Percentiles rank a stretch among this genome's conserved stretches.
phyloP scores from a whole-genome alignment of 2,113 vertebrate genomes.

The Nettapus auritus region DNA sequence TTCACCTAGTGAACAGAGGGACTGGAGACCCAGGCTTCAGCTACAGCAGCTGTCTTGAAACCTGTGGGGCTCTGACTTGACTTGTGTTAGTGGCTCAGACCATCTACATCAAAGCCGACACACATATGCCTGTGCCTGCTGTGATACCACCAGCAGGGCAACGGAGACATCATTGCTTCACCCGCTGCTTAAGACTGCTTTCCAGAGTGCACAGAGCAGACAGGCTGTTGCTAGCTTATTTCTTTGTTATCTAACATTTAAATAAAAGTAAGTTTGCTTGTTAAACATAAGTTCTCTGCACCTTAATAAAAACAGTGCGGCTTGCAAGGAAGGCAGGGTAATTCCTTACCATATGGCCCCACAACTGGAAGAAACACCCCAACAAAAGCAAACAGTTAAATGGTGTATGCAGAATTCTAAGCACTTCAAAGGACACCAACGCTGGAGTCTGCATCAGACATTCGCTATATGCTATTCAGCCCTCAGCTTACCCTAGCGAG shows the following conservation, averaged over 20 bases:
- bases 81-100: neutral
- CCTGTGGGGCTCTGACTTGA: neutral
- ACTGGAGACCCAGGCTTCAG: neutral
- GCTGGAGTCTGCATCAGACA: neutral
- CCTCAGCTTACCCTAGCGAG: neutral
- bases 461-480: neutral
- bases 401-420: neutral
- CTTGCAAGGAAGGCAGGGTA: neutral
- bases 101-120: neutral
- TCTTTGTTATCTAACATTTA: neutral
- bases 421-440: neutral
- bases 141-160: neutral
- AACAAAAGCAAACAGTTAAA: neutral
- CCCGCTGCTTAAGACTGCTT: neutral
- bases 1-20: rapidly evolving
- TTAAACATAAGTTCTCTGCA: neutral
- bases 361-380: neutral
- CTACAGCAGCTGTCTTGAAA: neutral
- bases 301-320: neutral
- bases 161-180: neutral
- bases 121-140: neutral
- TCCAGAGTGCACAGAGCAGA: neutral
- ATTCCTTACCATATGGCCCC: neutral
- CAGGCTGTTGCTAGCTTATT: neutral
- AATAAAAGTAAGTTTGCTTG: neutral